These are phyloP conservation scores for Chaetophractus vellerosus DNA, from an alignment of 2,797 vertebrate genomes.

Conservation along the genomic window DNA sequence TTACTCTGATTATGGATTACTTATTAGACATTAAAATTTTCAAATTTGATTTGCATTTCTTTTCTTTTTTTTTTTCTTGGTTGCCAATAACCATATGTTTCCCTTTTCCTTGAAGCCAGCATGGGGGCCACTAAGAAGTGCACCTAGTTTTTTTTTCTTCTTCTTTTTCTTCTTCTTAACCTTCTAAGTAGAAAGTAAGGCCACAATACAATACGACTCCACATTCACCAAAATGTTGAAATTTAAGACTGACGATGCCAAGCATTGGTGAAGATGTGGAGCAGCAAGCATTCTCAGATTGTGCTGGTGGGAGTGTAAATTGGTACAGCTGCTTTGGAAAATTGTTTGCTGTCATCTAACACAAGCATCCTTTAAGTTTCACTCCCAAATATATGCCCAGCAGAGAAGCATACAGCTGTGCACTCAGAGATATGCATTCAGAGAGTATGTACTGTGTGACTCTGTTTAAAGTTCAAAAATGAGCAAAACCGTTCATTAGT, in stretches of 20 bases:
- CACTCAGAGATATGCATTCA: background rate
- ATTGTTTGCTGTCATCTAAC: background rate
- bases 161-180: background rate
- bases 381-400: background rate
- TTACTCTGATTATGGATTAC: background rate
- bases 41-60: background rate
- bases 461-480: background rate
- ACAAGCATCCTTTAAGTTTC: background rate
- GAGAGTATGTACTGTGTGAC: background rate
- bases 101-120: background rate
- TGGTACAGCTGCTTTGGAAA: background rate
- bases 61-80: background rate
- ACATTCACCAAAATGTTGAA: background rate
- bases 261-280: background rate
- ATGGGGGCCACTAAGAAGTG: background rate
- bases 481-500: background rate
- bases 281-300: no score
- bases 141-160: background rate
- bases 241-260: background rate
- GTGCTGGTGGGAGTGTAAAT: background rate
- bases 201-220: background rate
- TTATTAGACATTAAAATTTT: constrained; percentile 1
- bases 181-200: background rate
- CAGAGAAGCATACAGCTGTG: background rate
- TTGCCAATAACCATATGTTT: background rate